These are phyloP conservation scores for Heliothis subflexa DNA, from an alignment of 1,140 invertebrate species.

Conservation along the genomic window DNA sequence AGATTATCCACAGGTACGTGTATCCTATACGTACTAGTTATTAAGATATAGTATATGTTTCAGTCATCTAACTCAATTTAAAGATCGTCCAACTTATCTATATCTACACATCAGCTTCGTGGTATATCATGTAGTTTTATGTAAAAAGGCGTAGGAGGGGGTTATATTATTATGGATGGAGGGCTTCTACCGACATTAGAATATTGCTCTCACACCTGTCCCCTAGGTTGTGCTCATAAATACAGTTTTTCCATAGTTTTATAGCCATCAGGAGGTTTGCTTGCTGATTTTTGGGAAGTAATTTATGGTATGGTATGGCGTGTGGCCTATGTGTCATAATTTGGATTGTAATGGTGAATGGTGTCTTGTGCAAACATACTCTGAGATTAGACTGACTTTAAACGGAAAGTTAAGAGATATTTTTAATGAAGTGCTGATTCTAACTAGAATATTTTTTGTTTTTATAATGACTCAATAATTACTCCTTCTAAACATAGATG, in stretches of 20 bases:
- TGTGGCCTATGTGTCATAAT: slow-evolving; percentile 6
- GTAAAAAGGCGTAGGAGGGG: slow-evolving; percentile 48
- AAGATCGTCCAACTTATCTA: slow-evolving; percentile 18
- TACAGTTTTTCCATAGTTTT: slow-evolving; percentile 71
- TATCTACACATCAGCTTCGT: background rate
- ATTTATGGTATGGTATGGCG: slow-evolving; percentile 47
- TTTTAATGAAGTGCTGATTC: too few relatives aligned
- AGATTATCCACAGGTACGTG: too few relatives aligned
- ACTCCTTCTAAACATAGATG: background rate
- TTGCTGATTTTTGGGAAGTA: slow-evolving; percentile 51
- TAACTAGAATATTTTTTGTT: too few relatives aligned
- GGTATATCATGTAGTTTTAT: slow-evolving; percentile 32
- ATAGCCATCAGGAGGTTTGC: slow-evolving; percentile 49
- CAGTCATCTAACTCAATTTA: slow-evolving; percentile 23
- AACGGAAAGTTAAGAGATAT: too few relatives aligned
- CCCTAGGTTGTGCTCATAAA: slow-evolving; percentile 63
- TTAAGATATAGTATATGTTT: background rate
- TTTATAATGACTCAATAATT: background rate
- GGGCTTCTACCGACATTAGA: slow-evolving; percentile 77
- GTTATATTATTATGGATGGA: slow-evolving; percentile 79
- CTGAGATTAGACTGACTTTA: too few relatives aligned
- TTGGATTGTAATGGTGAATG: background rate
- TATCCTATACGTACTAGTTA: background rate
- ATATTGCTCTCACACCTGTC: slow-evolving; percentile 76
- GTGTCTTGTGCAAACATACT: background rate